Conservation (phyloP, 35 echinoderm and acorn worm genomes). For the Diadema setosum region DNA sequence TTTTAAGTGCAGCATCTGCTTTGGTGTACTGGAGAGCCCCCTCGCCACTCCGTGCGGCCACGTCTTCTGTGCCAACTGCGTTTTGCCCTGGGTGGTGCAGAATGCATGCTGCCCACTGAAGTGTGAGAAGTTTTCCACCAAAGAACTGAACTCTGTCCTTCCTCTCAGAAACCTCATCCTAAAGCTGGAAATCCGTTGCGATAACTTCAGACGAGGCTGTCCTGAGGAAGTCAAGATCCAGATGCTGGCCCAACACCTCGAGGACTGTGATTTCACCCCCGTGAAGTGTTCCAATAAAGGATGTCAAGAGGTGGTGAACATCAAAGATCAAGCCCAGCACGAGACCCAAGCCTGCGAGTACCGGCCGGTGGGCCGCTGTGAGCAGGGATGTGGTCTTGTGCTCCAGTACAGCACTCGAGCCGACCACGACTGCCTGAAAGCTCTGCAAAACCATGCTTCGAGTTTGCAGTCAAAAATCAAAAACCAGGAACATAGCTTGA, state of each 20-base stretch:
- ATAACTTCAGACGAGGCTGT: slow-evolving; percentile 82
- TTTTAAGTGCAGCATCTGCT: slow-evolving; percentile 95
- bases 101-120: slow-evolving; percentile 93
- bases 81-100: slow-evolving; percentile 88
- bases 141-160: slow-evolving; percentile 93
- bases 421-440: slow-evolving; percentile 89
- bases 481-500: slow-evolving; percentile 85
- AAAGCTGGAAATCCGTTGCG: slow-evolving; percentile 93
- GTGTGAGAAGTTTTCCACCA: slow-evolving; percentile 93
- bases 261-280: slow-evolving; percentile 86
- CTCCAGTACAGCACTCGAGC: slow-evolving; percentile 56
- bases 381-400: slow-evolving; percentile 83
- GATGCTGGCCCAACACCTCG: slow-evolving; percentile 81
- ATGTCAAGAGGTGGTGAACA: slow-evolving; percentile 75
- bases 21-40: slow-evolving; percentile 90
- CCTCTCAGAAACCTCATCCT: slow-evolving; percentile 92
- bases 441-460: slow-evolving; percentile 61
- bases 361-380: slow-evolving; percentile 82
- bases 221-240: slow-evolving; percentile 74
- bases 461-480: slow-evolving; percentile 70
- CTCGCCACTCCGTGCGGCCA: slow-evolving; percentile 97
- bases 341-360: slow-evolving; percentile 82
- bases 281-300: slow-evolving; percentile 94
- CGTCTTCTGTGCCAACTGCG: slow-evolving; percentile 96
- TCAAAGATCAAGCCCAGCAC: slow-evolving; percentile 82